These are phyloP conservation scores for Galaxias olidus DNA, from an alignment of 2,797 vertebrate species.

Conservation along the genomic window DNA sequence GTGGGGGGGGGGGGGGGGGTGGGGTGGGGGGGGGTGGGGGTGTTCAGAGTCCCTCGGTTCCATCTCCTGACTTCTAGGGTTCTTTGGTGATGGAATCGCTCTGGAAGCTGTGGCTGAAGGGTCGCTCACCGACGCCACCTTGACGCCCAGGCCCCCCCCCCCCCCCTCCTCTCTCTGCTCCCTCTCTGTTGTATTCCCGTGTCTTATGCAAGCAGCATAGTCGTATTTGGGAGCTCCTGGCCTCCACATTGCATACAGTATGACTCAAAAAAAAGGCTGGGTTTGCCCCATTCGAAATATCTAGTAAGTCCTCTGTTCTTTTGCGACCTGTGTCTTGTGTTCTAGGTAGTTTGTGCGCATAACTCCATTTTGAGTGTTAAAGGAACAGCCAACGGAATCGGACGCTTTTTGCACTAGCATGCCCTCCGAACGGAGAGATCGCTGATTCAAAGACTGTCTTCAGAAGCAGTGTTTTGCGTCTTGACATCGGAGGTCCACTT, in stretches of 20 bases:
- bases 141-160: no score
- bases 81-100: conserved; percentile 13
- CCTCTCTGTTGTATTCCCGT: background rate
- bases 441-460: conserved; percentile 33
- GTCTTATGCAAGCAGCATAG: no score
- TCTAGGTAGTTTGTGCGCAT: conserved; percentile 31
- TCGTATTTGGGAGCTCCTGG: background rate
- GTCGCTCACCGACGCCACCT: background rate
- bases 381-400: conserved; percentile 37
- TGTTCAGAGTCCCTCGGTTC: background rate
- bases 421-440: conserved; percentile 18
- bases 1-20: background rate
- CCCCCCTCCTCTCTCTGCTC: background rate
- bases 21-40: background rate
- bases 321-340: conserved; percentile 27
- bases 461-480: background rate
- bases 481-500: conserved; percentile 32
- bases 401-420: conserved; percentile 55
- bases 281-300: conserved; percentile 27
- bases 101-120: conserved; percentile 37
- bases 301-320: conserved; percentile 27
- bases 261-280: conserved; percentile 17
- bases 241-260: conserved; percentile 23
- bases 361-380: conserved; percentile 17
- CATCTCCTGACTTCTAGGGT: conserved; percentile 18